Evolutionary conservation across 2,888 invertebrate species (phyloP).

Genomic region (Pollenia griseotomentosa): DNA sequence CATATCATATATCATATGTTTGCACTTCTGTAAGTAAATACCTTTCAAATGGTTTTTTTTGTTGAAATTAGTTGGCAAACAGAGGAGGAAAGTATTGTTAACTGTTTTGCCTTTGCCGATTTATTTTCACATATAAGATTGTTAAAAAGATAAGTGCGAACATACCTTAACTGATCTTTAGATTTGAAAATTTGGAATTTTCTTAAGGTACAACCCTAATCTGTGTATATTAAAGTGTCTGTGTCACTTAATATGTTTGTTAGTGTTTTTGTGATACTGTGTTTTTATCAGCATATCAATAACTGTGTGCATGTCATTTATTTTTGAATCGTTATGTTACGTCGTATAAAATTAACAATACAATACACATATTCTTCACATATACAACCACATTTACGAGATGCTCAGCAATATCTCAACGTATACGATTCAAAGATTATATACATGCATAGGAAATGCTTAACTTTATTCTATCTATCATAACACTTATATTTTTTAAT

Average conservation of each 20-base stretch:
- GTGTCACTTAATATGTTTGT: background rate
- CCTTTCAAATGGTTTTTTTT: too few species aligned
- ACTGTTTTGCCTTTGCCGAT: too few species aligned
- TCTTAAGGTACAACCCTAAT: too few species aligned
- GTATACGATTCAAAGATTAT: background rate
- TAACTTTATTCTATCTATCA: constrained; percentile 72
- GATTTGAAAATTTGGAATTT: too few species aligned
- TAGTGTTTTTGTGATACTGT: background rate
- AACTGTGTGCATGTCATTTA: constrained; percentile 17
- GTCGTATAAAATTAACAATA: constrained; percentile 46
- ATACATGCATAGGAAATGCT: background rate
- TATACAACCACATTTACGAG: background rate
- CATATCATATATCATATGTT: too few species aligned
- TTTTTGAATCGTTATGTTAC: constrained; percentile 5
- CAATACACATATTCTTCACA: background rate
- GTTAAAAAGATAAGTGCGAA: too few species aligned
- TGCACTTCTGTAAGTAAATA: too few species aligned
- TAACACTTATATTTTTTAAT: constrained; percentile 59
- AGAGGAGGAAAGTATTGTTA: too few species aligned
- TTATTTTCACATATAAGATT: too few species aligned
- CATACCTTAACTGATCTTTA: too few species aligned
- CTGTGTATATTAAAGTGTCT: too few species aligned
- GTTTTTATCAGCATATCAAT: constrained; percentile 42
- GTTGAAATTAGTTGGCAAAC: too few species aligned
- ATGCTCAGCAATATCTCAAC: background rate